These are phyloP conservation scores for Diloba caeruleocephala DNA, from an alignment of 2,888 invertebrate genomes.

Conservation along the genomic window DNA sequence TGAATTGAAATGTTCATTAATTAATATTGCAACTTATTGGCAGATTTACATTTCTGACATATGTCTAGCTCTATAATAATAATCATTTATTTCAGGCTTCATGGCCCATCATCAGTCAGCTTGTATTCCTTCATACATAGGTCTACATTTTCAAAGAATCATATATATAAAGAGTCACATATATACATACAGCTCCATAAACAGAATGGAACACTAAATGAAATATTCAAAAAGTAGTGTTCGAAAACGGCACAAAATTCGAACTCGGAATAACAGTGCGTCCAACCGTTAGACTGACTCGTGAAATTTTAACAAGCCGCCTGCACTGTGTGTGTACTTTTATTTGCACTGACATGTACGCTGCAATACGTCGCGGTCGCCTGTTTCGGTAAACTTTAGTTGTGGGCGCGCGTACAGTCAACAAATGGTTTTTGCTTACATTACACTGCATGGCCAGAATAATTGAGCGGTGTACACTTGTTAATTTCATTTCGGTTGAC, in stretches of 20 bases:
- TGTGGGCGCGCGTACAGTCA: slow-evolving; percentile 41
- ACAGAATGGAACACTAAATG: slow-evolving; percentile 33
- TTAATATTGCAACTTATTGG: no score
- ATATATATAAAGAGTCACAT: slow-evolving; percentile 11
- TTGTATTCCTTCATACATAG: no score
- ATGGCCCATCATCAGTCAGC: no score
- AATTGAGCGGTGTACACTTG: slow-evolving; percentile 52
- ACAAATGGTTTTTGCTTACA: slow-evolving; percentile 62
- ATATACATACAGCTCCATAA: slow-evolving; percentile 26
- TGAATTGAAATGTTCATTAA: no score
- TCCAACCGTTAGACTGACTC: slow-evolving; percentile 61
- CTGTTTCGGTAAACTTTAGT: slow-evolving; percentile 53
- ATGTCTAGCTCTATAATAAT: no score
- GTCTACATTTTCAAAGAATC: no score
- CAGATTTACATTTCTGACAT: no score
- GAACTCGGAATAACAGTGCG: slow-evolving; percentile 59
- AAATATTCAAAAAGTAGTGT: slow-evolving; percentile 63
- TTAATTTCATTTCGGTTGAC: slow-evolving; percentile 45
- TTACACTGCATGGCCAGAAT: slow-evolving; percentile 55
- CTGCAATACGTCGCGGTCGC: slow-evolving; percentile 49
- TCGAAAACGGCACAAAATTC: slow-evolving; percentile 53
- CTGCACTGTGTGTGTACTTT: slow-evolving; percentile 66
- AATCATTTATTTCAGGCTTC: no score
- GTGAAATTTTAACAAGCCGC: slow-evolving; percentile 78
- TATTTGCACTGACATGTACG: slow-evolving; percentile 75